phyloP scores from a whole-genome alignment of 2,113 vertebrate genomes.

The Panthera uncia region DNA sequence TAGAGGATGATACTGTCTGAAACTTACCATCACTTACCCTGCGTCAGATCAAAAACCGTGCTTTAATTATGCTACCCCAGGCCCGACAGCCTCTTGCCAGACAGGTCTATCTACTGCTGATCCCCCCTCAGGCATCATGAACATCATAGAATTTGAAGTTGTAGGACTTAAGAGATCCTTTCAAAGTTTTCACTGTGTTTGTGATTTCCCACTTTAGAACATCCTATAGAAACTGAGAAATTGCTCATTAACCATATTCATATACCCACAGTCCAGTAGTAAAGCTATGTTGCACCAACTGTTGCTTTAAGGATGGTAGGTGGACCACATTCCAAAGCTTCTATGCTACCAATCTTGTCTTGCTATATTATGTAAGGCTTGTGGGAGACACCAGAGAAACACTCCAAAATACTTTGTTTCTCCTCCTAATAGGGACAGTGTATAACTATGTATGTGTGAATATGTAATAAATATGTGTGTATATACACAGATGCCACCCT shows the following conservation, averaged over 20 bases:
- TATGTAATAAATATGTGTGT: background rate
- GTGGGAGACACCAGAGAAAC: background rate
- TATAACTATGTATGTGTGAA: background rate
- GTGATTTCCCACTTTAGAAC: background rate
- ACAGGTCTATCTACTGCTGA: slow-evolving; percentile 39
- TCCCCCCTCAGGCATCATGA: background rate
- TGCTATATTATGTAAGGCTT: background rate
- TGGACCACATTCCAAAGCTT: slow-evolving; percentile 50
- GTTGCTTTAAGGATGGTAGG: background rate
- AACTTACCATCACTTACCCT: background rate
- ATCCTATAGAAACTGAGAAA: background rate
- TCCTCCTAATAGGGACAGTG: background rate
- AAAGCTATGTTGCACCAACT: background rate
- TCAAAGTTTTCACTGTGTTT: slow-evolving; percentile 6
- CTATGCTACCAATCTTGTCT: background rate
- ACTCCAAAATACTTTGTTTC: background rate
- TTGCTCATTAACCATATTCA: background rate
- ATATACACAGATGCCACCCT: background rate
- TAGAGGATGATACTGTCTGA: background rate
- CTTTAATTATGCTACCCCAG: background rate
- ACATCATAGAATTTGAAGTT: background rate
- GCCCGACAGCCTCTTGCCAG: background rate
- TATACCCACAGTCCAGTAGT: background rate
- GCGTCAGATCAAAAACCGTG: background rate
- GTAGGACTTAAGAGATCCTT: background rate